Conservation (phyloP, 2,113 vertebrate species). For the Hipposideros armiger region DNA sequence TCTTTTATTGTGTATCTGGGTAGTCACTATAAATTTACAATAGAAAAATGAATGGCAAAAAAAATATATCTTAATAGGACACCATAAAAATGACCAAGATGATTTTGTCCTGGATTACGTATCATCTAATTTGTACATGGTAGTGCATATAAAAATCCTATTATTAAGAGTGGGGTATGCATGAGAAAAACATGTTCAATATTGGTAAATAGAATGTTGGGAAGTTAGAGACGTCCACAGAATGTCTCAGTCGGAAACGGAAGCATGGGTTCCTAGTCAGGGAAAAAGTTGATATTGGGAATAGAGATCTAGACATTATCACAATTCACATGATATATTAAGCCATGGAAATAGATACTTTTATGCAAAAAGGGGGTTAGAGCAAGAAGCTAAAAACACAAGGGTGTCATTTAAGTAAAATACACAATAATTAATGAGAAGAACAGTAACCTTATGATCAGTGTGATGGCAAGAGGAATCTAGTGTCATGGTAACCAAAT, state of each 20-base stretch:
- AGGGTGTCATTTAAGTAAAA: not conserved
- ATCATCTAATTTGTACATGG: not conserved
- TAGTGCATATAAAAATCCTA: not conserved
- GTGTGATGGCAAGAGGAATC: not conserved
- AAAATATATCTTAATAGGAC: not conserved
- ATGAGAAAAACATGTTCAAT: not conserved
- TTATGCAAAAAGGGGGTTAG: not conserved
- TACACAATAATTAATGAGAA: not conserved
- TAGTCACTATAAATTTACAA: not conserved
- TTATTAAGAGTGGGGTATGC: not conserved
- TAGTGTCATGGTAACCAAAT: not conserved
- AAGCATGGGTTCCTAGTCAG: not conserved
- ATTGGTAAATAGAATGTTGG: not conserved
- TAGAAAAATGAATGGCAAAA: not conserved
- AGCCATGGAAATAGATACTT: not conserved
- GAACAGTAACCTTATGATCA: not conserved
- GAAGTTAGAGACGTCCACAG: not conserved
- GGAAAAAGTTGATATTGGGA: not conserved
- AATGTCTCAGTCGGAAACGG: not conserved
- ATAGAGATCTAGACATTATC: not conserved
- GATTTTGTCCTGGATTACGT: not conserved
- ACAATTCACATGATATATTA: not conserved
- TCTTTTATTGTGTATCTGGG: not conserved
- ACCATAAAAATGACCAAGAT: not conserved
- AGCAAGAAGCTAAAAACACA: not conserved